phyloP scores from a whole-genome alignment of 2,113 vertebrate genomes.

The Gymnobelideus leadbeateri region DNA sequence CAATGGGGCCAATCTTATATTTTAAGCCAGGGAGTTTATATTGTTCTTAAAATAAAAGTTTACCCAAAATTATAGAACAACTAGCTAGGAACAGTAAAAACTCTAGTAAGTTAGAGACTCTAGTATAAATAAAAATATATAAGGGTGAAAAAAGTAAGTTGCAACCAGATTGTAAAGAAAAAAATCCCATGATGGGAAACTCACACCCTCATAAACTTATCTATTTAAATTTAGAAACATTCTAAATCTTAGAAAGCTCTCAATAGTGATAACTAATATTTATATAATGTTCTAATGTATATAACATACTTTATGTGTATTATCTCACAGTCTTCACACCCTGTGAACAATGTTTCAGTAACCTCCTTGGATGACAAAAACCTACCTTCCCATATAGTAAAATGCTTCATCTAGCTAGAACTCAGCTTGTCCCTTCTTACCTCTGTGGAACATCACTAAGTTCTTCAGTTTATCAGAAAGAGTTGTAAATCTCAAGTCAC shows the following conservation, averaged over 20 bases:
- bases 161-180: neutral
- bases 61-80: neutral
- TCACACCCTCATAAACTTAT: neutral
- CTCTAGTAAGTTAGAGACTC: neutral
- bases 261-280: neutral
- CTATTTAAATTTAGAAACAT: neutral
- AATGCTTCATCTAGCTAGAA: neutral
- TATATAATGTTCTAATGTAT: neutral
- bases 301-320: neutral
- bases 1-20: neutral
- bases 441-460: neutral
- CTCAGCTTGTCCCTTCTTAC: neutral
- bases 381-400: neutral
- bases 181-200: neutral
- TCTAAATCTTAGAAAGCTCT: neutral
- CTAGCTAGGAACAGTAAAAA: neutral
- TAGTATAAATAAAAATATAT: neutral
- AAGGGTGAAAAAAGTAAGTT: neutral
- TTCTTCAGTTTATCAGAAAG: neutral
- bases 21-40: neutral
- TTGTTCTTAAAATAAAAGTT: neutral
- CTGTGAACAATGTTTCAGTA: neutral
- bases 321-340: neutral
- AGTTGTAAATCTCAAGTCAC: neutral
- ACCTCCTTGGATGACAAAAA: neutral